Conservation (phyloP, 2,797 vertebrate genomes). For the Kryptopterus vitreolus region DNA sequence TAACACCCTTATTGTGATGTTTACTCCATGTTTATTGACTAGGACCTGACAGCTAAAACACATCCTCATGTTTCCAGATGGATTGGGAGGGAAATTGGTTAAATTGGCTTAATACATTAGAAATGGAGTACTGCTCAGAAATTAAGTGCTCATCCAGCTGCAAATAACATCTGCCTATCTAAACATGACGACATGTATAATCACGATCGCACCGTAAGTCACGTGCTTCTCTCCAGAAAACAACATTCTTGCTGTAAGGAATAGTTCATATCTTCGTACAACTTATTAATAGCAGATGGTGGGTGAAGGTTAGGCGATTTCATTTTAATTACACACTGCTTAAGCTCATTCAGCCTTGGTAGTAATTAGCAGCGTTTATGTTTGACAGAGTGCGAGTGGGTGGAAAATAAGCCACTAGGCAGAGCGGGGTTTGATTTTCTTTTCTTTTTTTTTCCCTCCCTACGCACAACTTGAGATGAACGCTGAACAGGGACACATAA, state of each 20-base stretch:
- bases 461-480: neutral
- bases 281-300: slow-evolving; percentile 41
- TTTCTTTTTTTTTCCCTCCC: no score
- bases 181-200: neutral
- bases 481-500: neutral
- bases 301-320: slow-evolving; percentile 26
- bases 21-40: neutral
- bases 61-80: neutral
- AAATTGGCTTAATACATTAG: neutral
- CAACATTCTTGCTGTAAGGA: neutral
- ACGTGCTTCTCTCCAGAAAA: neutral
- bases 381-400: slow-evolving; percentile 16
- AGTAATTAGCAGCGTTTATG: slow-evolving; percentile 45
- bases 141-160: neutral
- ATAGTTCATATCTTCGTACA: slow-evolving; percentile 1
- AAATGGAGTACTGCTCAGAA: neutral
- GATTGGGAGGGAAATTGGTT: neutral
- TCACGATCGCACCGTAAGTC: neutral
- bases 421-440: neutral
- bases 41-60: neutral
- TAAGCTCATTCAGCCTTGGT: slow-evolving; percentile 12
- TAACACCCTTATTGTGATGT: neutral
- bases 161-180: neutral
- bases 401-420: slow-evolving; percentile 36
- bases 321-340: slow-evolving; percentile 47